Percentiles rank a stretch among this genome's conserved stretches.
Evolutionary conservation across 1,140 invertebrate genomes (phyloP).

Genomic region (Odontomachus brunneus): DNA sequence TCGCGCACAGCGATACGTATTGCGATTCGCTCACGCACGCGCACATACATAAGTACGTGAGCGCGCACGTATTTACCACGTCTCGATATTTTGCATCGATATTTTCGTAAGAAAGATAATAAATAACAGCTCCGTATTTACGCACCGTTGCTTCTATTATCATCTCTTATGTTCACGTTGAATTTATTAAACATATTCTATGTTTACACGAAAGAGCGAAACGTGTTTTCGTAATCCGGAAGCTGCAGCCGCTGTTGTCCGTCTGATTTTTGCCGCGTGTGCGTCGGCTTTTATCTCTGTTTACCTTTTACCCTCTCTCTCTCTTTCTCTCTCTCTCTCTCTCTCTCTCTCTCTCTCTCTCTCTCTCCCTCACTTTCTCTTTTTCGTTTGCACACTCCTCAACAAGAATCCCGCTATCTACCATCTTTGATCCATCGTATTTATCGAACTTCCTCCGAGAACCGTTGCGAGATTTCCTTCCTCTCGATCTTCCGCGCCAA

Average conservation of each 20-base stretch:
- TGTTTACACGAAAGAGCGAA: no score
- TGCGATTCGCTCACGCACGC: neutral
- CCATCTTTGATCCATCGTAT: constrained; percentile 57
- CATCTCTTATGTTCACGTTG: no score
- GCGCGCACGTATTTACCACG: no score
- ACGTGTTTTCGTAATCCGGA: no score
- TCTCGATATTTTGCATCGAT: constrained; percentile 3
- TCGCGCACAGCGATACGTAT: neutral
- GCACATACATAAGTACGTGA: neutral
- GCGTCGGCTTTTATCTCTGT: constrained; percentile 8
- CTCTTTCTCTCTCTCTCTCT: no score
- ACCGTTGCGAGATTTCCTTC: constrained; percentile 50
- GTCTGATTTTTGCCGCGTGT: neutral
- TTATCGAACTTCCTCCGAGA: constrained; percentile 44
- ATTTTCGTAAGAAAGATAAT: neutral
- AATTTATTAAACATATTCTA: no score
- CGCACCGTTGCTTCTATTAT: no score
- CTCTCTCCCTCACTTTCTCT: no score
- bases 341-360: no score
- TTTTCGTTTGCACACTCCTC: neutral
- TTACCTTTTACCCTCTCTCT: neutral
- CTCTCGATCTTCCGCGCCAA: constrained; percentile 45
- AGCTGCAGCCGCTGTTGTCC: neutral
- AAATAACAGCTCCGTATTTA: no score
- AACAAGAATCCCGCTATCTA: neutral